phyloP scores from a whole-genome alignment of 2,888 invertebrate genomes.

The Automeris io region DNA sequence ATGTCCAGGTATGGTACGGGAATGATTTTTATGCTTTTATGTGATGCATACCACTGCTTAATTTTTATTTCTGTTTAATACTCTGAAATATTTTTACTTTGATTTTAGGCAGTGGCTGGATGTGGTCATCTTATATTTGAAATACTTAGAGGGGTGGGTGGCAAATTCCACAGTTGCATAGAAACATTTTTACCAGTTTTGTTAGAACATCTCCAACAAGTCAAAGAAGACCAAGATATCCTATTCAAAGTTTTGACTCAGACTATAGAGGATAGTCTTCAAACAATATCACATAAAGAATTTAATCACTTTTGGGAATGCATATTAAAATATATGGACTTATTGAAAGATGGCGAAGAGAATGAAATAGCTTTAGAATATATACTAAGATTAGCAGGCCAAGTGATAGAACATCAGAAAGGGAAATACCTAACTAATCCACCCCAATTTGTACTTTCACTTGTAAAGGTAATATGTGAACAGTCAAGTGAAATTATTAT shows the following conservation, averaged over 20 bases:
- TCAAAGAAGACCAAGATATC: constrained; percentile 65
- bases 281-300: constrained; percentile 79
- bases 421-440: constrained; percentile 81
- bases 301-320: constrained; percentile 81
- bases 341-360: constrained; percentile 48
- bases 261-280: constrained; percentile 79
- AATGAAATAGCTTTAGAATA: constrained; percentile 51
- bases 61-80: background rate
- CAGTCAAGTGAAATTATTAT: constrained; percentile 64
- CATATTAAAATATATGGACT: constrained; percentile 46
- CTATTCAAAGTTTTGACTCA: constrained; percentile 81
- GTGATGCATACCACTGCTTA: too few relatives aligned
- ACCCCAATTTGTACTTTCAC: constrained; percentile 73
- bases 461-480: constrained; percentile 70
- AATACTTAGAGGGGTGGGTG: constrained; percentile 88
- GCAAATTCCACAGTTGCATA: constrained; percentile 91
- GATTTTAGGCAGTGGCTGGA: constrained; percentile 83
- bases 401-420: constrained; percentile 78
- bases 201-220: constrained; percentile 78
- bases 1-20: too few relatives aligned
- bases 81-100: constrained; percentile 4
- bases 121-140: constrained; percentile 93
- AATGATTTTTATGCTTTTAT: too few relatives aligned
- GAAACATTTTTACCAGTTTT: constrained; percentile 82
- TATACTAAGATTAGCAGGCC: constrained; percentile 77